Evolutionary conservation across 2,888 invertebrate genomes (phyloP).

Genomic region (Pollenia amentaria): DNA sequence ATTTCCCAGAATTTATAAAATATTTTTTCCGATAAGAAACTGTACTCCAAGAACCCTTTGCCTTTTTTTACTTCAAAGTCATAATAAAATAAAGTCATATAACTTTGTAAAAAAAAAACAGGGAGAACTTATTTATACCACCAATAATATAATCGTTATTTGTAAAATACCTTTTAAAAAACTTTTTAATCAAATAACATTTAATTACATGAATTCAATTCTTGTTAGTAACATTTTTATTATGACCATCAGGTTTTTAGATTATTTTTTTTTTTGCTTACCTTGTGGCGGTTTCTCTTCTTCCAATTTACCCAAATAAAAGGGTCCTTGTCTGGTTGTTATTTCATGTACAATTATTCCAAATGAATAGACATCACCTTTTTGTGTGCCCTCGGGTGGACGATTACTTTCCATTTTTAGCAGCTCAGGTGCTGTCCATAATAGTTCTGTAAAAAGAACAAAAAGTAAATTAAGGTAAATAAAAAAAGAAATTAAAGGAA

Average conservation of each 20-base stretch:
- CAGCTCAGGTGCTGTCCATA: conserved; percentile 97
- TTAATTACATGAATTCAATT: not conserved
- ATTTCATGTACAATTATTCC: conserved; percentile 97
- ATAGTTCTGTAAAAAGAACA: conserved; percentile 86
- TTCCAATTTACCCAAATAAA: conserved; percentile 90
- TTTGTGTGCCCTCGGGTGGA: conserved; percentile 91
- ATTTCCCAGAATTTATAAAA: no score
- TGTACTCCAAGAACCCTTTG: no score
- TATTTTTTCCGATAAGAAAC: no score
- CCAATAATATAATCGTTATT: no score
- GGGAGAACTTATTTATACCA: no score
- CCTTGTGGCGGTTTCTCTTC: conserved; percentile 89
- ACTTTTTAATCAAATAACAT: not conserved
- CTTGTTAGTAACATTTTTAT: not conserved
- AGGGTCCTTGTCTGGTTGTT: conserved; percentile 93
- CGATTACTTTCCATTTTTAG: conserved; percentile 88
- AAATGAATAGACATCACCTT: conserved; percentile 98
- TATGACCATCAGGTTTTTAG: not conserved
- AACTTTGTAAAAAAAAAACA: no score
- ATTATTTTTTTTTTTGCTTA: conserved; percentile 83
- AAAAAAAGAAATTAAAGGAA: not conserved
- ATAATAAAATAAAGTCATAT: no score
- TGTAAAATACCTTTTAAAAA: no score
- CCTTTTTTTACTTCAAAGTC: no score
- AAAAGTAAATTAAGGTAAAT: conserved; percentile 28